A percentile compares a stretch with the other conserved stretches of the same genome.
Evolutionary conservation across 2,113 vertebrate genomes (phyloP).

Genomic region (Deroptyus accipitrinus): DNA sequence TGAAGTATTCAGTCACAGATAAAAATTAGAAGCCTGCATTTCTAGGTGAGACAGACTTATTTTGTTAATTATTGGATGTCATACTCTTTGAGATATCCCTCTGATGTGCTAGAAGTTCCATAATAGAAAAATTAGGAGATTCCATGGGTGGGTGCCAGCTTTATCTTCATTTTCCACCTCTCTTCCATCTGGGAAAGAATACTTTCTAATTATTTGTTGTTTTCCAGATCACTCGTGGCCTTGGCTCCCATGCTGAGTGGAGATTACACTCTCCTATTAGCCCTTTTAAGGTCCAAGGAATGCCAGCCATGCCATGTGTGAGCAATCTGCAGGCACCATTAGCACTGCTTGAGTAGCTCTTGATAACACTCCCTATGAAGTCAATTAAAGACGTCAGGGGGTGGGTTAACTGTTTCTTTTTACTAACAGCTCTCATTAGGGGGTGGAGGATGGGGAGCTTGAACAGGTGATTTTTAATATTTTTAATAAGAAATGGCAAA

Average conservation of each 20-base stretch:
- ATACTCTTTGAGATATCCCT: neutral
- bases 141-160: neutral
- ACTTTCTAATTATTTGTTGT: slow-evolving; percentile 44
- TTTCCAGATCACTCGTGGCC: slow-evolving; percentile 49
- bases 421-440: slow-evolving; percentile 57
- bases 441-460: slow-evolving; percentile 2
- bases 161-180: neutral
- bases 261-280: slow-evolving; percentile 56
- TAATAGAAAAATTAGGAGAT: neutral
- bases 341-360: slow-evolving; percentile 74
- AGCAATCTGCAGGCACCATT: slow-evolving; percentile 73
- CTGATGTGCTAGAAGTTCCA: neutral
- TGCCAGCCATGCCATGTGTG: slow-evolving; percentile 72
- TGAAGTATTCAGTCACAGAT: neutral
- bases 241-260: slow-evolving; percentile 30
- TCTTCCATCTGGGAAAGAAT: neutral
- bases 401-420: slow-evolving; percentile 61
- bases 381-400: slow-evolving; percentile 75
- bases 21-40: neutral
- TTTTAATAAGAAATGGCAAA: slow-evolving; percentile 19
- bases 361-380: slow-evolving; percentile 71
- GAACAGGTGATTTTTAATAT: slow-evolving; percentile 54
- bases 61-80: neutral
- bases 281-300: slow-evolving; percentile 63
- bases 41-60: neutral